Base-by-base conservation (phyloP, 2,797 vertebrate genomes). In the Pteronotus mesoamericanus region DNA sequence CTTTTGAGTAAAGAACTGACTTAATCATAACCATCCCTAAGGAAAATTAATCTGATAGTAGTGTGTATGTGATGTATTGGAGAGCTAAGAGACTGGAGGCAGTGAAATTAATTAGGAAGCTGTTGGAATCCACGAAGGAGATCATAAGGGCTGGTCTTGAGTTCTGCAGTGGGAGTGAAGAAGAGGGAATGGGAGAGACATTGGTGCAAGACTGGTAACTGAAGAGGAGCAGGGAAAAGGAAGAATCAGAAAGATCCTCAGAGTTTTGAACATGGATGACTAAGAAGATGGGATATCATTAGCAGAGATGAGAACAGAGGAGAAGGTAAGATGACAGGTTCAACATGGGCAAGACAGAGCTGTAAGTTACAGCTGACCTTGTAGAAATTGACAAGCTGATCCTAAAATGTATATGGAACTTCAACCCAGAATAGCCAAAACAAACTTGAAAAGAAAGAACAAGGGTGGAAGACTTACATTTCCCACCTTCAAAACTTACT, bases 1-100 rank as follows among this genome's bases (percentile, higher is more conserved):
- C 44, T 90, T 96, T 94, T 75, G 10, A 95, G 18, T 95, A 48
- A 90, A 57, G 74, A 91, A 83, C 42, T 85, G 24, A 92, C 66
- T 94, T 80, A 87, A 85, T 94, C 84, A 85, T 94, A 94, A 87
- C 46, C 82, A 66, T 66, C 42, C 87, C 72, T 77, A 77, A 96
- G 80, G 92, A 95, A 94, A 96, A 80, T 84, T 86, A 89, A 80
- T 93, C 37, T 94, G 51, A 84, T 89, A n/a, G 44, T 34, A 89
- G 32, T 53, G 9, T 82, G 18, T 91, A 71, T 82, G 57, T 95
- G 69, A 94, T 89, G 8, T 71, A 89, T 84, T 94, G 59, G 34
- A 89, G 71, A 94, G 9, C 61, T 44, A 95, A 95, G 75, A 93
- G 69, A 93, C 19, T 51, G 86, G 51, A 86, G 44, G 15, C 83